These are phyloP conservation scores for Rhingia rostrata DNA, from an alignment of 2,888 invertebrate genomes.

Conservation along the genomic window DNA sequence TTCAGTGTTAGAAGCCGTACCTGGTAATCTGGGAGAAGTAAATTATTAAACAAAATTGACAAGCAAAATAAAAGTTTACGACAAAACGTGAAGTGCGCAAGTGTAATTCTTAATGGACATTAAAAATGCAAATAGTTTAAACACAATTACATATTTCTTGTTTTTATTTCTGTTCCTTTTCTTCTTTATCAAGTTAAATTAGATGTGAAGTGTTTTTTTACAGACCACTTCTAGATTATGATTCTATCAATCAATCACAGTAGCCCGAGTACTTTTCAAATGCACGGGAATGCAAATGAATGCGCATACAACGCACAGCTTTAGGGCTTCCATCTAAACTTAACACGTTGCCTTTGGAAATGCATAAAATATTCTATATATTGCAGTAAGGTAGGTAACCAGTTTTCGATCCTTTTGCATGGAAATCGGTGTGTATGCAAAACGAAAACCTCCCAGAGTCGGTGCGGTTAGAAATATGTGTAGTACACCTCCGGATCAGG, in stretches of 20 bases:
- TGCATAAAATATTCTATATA: conserved; percentile 53
- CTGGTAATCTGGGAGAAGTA: no score
- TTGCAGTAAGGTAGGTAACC: conserved; percentile 12
- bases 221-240: no score
- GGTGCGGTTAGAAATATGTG: conserved; percentile 30
- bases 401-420: conserved; percentile 29
- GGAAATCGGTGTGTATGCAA: conserved; percentile 21
- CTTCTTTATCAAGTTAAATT: no score
- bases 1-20: no score
- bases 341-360: conserved; percentile 23
- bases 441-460: conserved; percentile 30
- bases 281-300: conserved; percentile 18
- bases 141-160: no score
- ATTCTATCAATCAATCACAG: not conserved
- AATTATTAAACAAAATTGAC: no score
- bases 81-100: no score
- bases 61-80: no score
- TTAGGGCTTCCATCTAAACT: not conserved
- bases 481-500: conserved; percentile 40
- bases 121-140: no score
- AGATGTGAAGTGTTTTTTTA: no score
- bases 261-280: conserved; percentile 8
- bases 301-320: conserved; percentile 8
- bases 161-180: no score
- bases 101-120: no score